phyloP scores from a whole-genome alignment of 1,140 invertebrate genomes.

The Antheraea pernyi region DNA sequence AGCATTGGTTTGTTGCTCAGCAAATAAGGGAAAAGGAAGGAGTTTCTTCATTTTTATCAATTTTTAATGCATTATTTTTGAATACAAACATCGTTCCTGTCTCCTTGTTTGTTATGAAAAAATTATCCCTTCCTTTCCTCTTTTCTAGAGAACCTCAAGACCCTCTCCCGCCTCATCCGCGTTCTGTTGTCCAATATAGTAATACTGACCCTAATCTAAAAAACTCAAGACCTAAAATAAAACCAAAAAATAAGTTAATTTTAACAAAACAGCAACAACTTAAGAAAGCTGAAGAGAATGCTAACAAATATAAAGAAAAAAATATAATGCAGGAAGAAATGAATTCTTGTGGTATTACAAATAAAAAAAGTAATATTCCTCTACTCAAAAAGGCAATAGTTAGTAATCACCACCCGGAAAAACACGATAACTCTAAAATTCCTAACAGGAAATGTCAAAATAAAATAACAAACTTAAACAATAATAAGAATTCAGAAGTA shows the following conservation, averaged over 20 bases:
- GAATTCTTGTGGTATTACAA: conserved; percentile 18
- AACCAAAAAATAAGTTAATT: conserved; percentile 43
- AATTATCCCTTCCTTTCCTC: conserved; percentile 65
- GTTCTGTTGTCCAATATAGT: conserved; percentile 18
- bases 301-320: conserved; percentile 6
- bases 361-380: conserved; percentile 35
- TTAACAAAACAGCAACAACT: conserved; percentile 58
- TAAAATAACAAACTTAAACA: neutral
- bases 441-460: neutral
- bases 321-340: conserved; percentile 9
- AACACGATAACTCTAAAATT: neutral
- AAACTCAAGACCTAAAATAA: conserved; percentile 36
- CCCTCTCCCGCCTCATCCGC: conserved; percentile 27
- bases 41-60: conserved; percentile 17
- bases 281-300: conserved; percentile 44
- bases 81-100: conserved; percentile 47
- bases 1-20: conserved; percentile 21
- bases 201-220: conserved; percentile 22
- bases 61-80: neutral
- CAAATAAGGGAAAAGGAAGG: conserved; percentile 78
- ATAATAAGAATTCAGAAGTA: neutral
- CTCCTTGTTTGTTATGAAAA: conserved; percentile 68
- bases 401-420: conserved; percentile 15
- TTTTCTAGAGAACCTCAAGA: conserved; percentile 62
- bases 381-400: conserved; percentile 29